A percentile compares a stretch with the other conserved stretches of the same genome.
Conservation (phyloP, 1,140 invertebrate species). For the Trinorchestia longiramus region DNA sequence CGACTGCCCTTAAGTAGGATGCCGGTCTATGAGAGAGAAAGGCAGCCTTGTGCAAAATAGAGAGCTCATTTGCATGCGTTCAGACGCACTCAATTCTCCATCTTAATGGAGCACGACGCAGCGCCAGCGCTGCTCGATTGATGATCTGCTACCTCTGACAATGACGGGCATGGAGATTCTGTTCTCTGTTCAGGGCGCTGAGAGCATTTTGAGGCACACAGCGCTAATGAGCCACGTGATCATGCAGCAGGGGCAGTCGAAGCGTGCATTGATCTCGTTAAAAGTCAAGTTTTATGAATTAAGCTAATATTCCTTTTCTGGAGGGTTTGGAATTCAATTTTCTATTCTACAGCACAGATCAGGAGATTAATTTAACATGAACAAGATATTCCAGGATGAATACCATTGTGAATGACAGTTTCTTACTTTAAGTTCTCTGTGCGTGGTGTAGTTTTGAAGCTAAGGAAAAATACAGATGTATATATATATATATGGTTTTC, state of each 20-base stretch:
- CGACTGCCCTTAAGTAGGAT: conserved; percentile 2
- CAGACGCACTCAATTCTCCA: conserved; percentile 33
- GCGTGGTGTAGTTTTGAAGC: no score
- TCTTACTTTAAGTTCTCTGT: no score
- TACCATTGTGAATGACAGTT: no score
- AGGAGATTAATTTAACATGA: no score
- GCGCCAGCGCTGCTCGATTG: background rate
- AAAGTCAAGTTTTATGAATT: background rate
- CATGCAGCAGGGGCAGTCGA: background rate
- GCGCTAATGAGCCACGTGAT: background rate
- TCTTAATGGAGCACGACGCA: conserved; percentile 30
- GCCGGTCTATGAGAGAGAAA: background rate
- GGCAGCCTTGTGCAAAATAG: conserved; percentile 38
- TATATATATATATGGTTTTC: no score
- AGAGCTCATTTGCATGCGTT: conserved; percentile 33
- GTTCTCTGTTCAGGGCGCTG: background rate
- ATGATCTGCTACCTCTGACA: background rate
- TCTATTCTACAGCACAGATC: no score
- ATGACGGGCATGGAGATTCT: background rate
- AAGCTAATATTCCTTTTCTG: no score
- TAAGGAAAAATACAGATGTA: no score
- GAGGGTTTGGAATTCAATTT: no score
- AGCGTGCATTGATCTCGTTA: background rate
- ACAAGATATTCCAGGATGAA: no score
- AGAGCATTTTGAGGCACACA: background rate